phyloP scores from a whole-genome alignment of 2,888 invertebrate species.

The Julus scandinavius region DNA sequence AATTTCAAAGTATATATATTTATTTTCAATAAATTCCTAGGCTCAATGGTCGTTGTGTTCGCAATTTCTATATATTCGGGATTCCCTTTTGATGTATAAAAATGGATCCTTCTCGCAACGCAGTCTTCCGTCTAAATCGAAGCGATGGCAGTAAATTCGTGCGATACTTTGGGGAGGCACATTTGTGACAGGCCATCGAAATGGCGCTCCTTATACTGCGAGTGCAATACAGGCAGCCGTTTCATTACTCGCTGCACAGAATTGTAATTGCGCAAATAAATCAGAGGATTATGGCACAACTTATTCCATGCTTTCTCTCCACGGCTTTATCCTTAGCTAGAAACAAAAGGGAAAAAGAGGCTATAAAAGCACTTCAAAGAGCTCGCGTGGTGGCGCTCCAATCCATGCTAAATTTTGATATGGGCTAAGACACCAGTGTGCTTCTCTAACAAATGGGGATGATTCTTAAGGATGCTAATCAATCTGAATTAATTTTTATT shows the following conservation, averaged over 20 bases:
- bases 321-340: neutral
- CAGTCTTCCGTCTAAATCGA: neutral
- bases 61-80: too few species aligned
- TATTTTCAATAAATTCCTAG: too few species aligned
- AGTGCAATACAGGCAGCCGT: conserved; percentile 16
- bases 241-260: conserved; percentile 6
- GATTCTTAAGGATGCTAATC: too few species aligned
- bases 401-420: neutral
- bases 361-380: neutral
- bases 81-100: neutral
- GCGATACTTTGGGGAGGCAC: neutral
- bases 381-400: neutral
- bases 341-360: conserved; percentile 35
- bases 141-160: conserved; percentile 17
- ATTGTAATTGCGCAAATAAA: conserved; percentile 22
- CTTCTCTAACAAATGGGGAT: neutral
- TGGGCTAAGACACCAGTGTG: neutral
- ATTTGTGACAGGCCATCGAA: conserved; percentile 32
- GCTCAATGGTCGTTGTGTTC: too few species aligned
- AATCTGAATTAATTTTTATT: too few species aligned
- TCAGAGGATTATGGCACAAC: conserved; percentile 8
- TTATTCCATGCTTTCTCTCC: conserved; percentile 1
- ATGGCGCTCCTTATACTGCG: neutral
- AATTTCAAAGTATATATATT: too few species aligned
- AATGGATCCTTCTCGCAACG: neutral